Evolutionary conservation across 2,113 vertebrate species (phyloP).

Genomic region (Polypterus senegalus): DNA sequence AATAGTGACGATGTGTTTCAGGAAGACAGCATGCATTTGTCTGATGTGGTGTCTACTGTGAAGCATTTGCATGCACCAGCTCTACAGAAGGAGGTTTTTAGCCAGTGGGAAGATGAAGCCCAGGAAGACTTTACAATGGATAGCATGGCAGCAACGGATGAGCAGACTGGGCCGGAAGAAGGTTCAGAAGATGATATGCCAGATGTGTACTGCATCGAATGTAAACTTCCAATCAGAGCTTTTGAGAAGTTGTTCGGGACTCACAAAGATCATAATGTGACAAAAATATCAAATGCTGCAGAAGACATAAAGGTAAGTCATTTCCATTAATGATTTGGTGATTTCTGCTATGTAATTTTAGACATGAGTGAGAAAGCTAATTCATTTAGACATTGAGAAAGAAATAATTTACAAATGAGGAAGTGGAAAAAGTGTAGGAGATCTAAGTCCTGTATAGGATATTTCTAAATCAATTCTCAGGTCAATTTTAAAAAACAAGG

Average conservation of each 20-base stretch:
- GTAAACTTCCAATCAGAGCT: slow-evolving; percentile 42
- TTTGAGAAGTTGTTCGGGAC: slow-evolving; percentile 31
- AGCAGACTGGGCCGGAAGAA: not conserved
- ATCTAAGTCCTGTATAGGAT: too few species aligned
- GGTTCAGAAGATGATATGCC: slow-evolving; percentile 29
- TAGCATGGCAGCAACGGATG: not conserved
- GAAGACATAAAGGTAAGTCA: slow-evolving; percentile 54
- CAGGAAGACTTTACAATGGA: not conserved
- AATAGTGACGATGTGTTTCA: slow-evolving; percentile 26
- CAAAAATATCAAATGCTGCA: slow-evolving; percentile 34
- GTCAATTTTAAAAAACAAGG: too few species aligned
- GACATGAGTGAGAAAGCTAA: too few species aligned
- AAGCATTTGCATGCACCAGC: too few species aligned
- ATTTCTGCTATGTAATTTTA: too few species aligned
- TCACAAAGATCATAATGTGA: slow-evolving; percentile 49
- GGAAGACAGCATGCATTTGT: slow-evolving; percentile 2
- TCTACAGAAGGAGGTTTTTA: too few species aligned
- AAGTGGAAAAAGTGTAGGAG: too few species aligned
- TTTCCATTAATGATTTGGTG: too few species aligned
- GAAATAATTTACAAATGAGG: too few species aligned
- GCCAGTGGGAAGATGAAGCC: not conserved
- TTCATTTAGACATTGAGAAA: too few species aligned
- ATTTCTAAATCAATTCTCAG: too few species aligned
- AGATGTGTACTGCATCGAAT: slow-evolving; percentile 52
- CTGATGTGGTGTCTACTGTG: too few species aligned